Evolutionary conservation across 2,797 vertebrate species (phyloP).

Genomic region (Avahi laniger): DNA sequence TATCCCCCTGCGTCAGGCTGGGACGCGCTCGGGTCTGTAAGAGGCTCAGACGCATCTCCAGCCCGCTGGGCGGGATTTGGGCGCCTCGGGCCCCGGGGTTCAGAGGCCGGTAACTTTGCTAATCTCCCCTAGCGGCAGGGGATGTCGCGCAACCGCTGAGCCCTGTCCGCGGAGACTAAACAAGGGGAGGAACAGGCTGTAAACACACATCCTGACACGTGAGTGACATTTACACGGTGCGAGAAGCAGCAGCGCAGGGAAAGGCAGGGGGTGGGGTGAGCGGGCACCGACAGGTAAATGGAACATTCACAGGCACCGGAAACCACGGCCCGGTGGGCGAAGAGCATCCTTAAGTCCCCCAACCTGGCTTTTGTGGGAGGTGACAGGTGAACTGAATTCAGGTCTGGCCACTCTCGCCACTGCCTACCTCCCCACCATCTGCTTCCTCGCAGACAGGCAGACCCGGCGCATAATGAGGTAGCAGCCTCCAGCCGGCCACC

Average conservation of each 20-base stretch:
- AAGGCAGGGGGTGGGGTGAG: slow-evolving; percentile 43
- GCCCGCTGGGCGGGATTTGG: not conserved
- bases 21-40: not conserved
- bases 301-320: not conserved
- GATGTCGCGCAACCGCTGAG: slow-evolving; percentile 73
- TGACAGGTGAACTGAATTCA: slow-evolving; percentile 89
- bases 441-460: slow-evolving; percentile 87
- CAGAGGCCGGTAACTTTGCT: slow-evolving; percentile 77
- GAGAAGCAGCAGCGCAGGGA: slow-evolving; percentile 71
- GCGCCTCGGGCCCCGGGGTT: not conserved
- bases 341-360: slow-evolving; percentile 78
- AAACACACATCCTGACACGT: slow-evolving; percentile 85
- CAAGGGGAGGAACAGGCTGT: slow-evolving; percentile 82
- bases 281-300: slow-evolving; percentile 16
- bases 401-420: slow-evolving; percentile 86
- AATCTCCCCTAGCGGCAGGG: slow-evolving; percentile 77
- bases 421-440: slow-evolving; percentile 88
- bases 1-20: not conserved
- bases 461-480: slow-evolving; percentile 87
- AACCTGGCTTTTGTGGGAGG: slow-evolving; percentile 86
- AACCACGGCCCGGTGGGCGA: not conserved
- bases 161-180: slow-evolving; percentile 81
- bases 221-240: slow-evolving; percentile 84
- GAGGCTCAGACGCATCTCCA: not conserved
- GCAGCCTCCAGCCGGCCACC: slow-evolving; percentile 89